A percentile compares a stretch with the other conserved stretches of the same genome.
phyloP scores from a whole-genome alignment of 2,113 vertebrate genomes.

The Cinclus mexicanus region DNA sequence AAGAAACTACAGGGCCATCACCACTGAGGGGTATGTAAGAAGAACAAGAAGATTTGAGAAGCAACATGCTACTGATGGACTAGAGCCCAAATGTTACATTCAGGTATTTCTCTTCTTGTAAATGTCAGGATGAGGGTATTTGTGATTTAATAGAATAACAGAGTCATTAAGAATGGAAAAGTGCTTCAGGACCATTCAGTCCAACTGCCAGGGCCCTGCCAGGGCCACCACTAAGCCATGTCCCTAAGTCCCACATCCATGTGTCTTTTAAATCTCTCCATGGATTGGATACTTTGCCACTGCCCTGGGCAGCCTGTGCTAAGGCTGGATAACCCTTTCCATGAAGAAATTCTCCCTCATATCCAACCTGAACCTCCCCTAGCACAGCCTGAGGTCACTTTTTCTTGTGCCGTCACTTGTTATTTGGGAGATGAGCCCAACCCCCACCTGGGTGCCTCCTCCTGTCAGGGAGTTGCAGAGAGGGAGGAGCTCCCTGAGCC shows the following conservation, averaged over 20 bases:
- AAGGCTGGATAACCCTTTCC: too few relatives aligned
- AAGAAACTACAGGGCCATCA: neutral
- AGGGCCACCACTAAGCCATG: neutral
- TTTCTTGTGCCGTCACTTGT: neutral
- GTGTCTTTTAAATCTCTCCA: neutral
- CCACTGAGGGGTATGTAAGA: neutral
- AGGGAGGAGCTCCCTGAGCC: neutral
- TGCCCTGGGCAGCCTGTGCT: too few relatives aligned
- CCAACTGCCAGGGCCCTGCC: neutral
- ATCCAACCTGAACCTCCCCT: neutral
- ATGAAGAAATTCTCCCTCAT: too few relatives aligned
- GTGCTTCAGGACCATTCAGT: neutral
- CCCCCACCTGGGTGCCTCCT: neutral
- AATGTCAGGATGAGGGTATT: neutral
- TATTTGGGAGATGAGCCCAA: neutral
- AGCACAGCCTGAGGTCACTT: neutral
- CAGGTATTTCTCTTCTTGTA: accelerated
- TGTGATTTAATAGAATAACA: neutral
- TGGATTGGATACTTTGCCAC: neutral
- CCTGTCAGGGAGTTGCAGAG: neutral
- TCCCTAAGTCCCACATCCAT: neutral
- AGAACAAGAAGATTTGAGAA: neutral
- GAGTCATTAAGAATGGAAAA: neutral
- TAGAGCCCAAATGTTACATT: neutral
- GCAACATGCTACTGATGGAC: neutral